Evolutionary conservation across 2,113 vertebrate genomes (phyloP).

Genomic region (Sinosuthora webbiana): DNA sequence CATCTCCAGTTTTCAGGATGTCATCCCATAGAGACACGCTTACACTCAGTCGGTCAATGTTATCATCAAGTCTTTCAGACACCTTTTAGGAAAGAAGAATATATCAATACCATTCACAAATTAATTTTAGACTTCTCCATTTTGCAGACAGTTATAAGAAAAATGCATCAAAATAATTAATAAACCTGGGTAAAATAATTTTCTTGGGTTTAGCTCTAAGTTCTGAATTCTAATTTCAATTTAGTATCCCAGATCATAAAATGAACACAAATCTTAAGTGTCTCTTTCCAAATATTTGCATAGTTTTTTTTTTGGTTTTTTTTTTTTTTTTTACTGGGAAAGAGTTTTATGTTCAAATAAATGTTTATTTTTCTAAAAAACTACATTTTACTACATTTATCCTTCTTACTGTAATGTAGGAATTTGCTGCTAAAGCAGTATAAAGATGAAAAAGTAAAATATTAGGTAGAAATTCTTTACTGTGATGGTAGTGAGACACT

Average conservation of each 20-base stretch:
- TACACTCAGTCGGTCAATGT: conserved; percentile 77
- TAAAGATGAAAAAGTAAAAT: neutral
- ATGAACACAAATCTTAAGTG: accelerated
- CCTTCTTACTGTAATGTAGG: neutral
- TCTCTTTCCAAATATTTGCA: neutral
- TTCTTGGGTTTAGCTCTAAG: neutral
- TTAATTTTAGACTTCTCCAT: neutral
- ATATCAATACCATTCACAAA: neutral
- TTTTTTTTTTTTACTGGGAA: neutral
- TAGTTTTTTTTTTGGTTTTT: neutral
- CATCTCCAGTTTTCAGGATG: conserved; percentile 79
- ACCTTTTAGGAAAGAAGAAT: conserved; percentile 69
- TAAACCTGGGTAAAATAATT: neutral
- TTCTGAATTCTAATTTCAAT: neutral
- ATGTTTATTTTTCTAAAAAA: neutral
- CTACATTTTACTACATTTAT: neutral
- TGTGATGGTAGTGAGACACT: neutral
- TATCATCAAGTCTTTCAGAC: conserved; percentile 88
- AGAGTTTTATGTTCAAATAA: neutral
- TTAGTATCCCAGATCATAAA: neutral
- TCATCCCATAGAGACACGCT: conserved; percentile 87
- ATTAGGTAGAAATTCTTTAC: neutral
- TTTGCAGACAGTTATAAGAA: neutral
- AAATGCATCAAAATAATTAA: neutral
- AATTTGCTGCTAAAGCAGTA: neutral